Base-by-base conservation (phyloP, 1,140 invertebrate species). In the Periplaneta americana region DNA sequence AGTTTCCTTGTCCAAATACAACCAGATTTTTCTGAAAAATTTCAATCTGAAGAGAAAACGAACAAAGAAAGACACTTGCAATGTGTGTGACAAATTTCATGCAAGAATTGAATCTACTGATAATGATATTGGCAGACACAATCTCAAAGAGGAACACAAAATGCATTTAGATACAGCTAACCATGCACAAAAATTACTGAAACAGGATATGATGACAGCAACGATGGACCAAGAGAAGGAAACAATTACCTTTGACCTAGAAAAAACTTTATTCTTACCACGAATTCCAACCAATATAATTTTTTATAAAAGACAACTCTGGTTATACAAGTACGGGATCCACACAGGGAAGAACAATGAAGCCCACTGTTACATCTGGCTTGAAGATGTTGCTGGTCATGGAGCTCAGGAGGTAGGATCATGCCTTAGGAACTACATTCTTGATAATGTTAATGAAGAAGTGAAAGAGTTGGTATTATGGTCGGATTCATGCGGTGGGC, bases 401-500 rank as follows among this genome's bases (percentile, higher is more conserved):
- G 85, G 86, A 3, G 82, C 85, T n/a, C 85, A 87, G 77, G 86
- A 87, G 84, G n/a, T n/a, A n/a, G n/a, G n/a, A n/a, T n/a, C n/a
- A n/a, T n/a, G n/a, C n/a, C n/a, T n/a, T n/a, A n/a, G n/a, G n/a
- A n/a, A n/a, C n/a, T n/a, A 87, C 78, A 84, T 86, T 33, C 81
- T 74, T 82, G 78, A 84, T 79, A 82, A 84, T 77, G 37, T 86
- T 13, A 34, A 76, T 80, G 15, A 32, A n/a, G 78, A 37, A 48
- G 82, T 86, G 35, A 84, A 85, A 79, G 22, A 86, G 36, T 82
- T 88, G 78, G 84, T 86, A 77, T 82, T 88, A n/a, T 88, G 86
- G 87, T 84, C 82, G 76, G 85, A 88, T 83, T 86, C 83, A 22
- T 87, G 86, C 79, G 87, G 86, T n/a, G 86, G 86, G 9, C 87